These are phyloP conservation scores for Drosophila sucinea DNA, from an alignment of 1,140 invertebrate species.

Conservation along the genomic window DNA sequence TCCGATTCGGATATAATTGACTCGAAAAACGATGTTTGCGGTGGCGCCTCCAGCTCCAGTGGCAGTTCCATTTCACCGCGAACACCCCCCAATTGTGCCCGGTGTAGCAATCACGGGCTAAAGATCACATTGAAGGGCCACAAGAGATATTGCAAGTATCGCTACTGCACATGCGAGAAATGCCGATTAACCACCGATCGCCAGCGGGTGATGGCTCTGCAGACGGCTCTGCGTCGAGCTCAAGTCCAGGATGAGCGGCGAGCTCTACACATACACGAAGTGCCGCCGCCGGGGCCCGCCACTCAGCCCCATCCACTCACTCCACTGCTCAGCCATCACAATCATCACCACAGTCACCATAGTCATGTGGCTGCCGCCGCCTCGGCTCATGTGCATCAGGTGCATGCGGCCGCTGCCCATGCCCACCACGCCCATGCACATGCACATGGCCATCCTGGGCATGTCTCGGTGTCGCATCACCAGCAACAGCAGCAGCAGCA, in stretches of 20 bases:
- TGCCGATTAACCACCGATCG: slow-evolving; percentile 91
- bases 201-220: slow-evolving; percentile 91
- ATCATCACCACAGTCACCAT: slow-evolving; percentile 45
- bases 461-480: slow-evolving; percentile 66
- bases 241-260: slow-evolving; percentile 89
- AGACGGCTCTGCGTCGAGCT: slow-evolving; percentile 89
- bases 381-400: slow-evolving; percentile 39
- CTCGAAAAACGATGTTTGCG: slow-evolving; percentile 79
- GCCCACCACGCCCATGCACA: slow-evolving; percentile 50
- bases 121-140: slow-evolving; percentile 94
- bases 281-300: slow-evolving; percentile 59
- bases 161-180: slow-evolving; percentile 91
- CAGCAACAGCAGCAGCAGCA: slow-evolving; percentile 32
- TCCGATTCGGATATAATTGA: slow-evolving; percentile 83
- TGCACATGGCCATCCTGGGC: slow-evolving; percentile 52
- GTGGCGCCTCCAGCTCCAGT: slow-evolving; percentile 84
- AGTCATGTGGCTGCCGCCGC: slow-evolving; percentile 54
- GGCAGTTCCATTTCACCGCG: slow-evolving; percentile 85
- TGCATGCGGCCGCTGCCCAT: slow-evolving; percentile 22
- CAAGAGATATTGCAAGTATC: slow-evolving; percentile 94
- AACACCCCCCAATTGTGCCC: slow-evolving; percentile 90
- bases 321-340: slow-evolving; percentile 53
- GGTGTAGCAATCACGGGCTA: slow-evolving; percentile 93
- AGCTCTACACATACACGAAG: slow-evolving; percentile 81
- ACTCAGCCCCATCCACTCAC: slow-evolving; percentile 12